Conservation (phyloP, 1,140 invertebrate species). For the Condylostylus longicornis region DNA sequence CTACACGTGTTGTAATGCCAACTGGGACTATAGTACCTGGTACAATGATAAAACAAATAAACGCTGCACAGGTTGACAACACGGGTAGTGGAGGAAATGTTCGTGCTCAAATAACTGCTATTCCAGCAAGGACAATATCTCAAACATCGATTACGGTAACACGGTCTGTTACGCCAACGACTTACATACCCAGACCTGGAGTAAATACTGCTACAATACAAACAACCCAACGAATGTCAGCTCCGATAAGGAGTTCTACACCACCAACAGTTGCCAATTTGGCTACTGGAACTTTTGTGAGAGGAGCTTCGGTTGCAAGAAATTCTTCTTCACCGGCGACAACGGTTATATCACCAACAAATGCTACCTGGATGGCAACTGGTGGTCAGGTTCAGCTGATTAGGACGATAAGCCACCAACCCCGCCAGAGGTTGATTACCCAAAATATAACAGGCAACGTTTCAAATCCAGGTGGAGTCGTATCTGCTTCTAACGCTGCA, state of each 20-base stretch:
- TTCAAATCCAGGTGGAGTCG: neutral
- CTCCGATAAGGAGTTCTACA: conserved; percentile 16
- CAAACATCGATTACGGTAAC: conserved; percentile 30
- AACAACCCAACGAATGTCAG: conserved; percentile 21
- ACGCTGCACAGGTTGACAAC: conserved; percentile 14
- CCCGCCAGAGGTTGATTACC: conserved; percentile 24
- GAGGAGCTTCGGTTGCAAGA: conserved; percentile 9
- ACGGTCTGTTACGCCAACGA: conserved; percentile 21
- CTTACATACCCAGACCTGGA: conserved; percentile 24
- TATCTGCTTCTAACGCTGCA: conserved; percentile 7
- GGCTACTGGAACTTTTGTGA: conserved; percentile 13
- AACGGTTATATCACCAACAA: conserved; percentile 27
- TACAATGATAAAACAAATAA: conserved; percentile 26
- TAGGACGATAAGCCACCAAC: conserved; percentile 22
- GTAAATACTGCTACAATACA: conserved; percentile 24
- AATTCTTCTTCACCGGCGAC: conserved; percentile 20
- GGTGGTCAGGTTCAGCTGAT: conserved; percentile 26
- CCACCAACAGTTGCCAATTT: conserved; percentile 11
- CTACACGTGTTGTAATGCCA: conserved; percentile 29
- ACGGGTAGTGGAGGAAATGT: conserved; percentile 18
- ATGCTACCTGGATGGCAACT: conserved; percentile 27
- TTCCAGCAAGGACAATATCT: conserved; percentile 24
- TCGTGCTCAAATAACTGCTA: conserved; percentile 27
- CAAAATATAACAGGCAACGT: conserved; percentile 14
- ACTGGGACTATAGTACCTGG: conserved; percentile 7